Evolutionary conservation across 2,113 vertebrate genomes (phyloP).

Genomic region (Smithornis capensis): DNA sequence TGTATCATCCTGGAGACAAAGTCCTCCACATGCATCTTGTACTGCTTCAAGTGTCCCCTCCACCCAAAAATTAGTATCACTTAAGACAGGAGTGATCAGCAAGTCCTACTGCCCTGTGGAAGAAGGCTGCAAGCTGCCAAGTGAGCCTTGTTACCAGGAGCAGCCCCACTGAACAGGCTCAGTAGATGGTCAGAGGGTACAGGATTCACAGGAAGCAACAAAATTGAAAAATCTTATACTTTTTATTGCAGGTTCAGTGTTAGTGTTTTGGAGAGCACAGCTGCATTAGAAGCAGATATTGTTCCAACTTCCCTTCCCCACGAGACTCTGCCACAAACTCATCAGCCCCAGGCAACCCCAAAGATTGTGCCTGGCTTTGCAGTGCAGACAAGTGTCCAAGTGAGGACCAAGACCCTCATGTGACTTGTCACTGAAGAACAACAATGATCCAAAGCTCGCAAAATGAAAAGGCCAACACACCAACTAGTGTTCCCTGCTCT

Average conservation of each 20-base stretch:
- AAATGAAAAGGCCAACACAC: background rate
- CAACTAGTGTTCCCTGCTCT: background rate
- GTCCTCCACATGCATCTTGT: background rate
- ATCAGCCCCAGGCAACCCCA: background rate
- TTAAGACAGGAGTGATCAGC: background rate
- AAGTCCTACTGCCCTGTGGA: fast-evolving
- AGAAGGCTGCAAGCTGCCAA: background rate
- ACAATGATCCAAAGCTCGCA: background rate
- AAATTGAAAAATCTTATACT: background rate
- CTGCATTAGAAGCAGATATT: background rate
- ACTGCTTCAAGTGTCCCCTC: background rate
- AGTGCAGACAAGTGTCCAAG: background rate
- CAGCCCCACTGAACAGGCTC: background rate
- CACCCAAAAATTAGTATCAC: background rate
- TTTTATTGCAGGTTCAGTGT: constrained; percentile 37
- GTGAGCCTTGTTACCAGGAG: background rate
- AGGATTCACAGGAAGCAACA: background rate
- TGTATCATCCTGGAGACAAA: background rate
- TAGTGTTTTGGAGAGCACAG: constrained; percentile 30
- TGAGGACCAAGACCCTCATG: background rate
- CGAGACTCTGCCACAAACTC: background rate
- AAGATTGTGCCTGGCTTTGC: background rate
- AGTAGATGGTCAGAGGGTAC: background rate
- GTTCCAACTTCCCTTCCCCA: background rate
- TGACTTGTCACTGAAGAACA: background rate